Conservation (phyloP, 2,797 vertebrate genomes). For the Epinephelus coioides region DNA sequence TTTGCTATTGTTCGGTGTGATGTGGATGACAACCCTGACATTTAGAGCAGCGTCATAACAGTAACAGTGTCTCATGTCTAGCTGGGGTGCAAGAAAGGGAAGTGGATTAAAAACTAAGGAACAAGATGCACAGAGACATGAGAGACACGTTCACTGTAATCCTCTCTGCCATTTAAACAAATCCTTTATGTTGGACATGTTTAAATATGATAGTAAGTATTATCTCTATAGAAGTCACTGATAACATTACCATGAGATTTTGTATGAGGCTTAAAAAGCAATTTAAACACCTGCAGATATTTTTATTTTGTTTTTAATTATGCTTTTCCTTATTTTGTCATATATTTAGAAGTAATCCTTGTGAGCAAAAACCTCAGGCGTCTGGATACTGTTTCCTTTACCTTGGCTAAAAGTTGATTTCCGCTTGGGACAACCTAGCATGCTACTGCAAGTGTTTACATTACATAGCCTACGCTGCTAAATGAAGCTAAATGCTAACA, state of each 20-base stretch:
- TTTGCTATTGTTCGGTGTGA: constrained; percentile 5
- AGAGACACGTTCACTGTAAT: not conserved
- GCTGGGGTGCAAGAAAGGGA: not conserved
- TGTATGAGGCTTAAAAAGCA: not conserved
- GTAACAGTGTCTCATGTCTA: not conserved
- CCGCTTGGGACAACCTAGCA: too few species aligned
- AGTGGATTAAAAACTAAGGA: not conserved
- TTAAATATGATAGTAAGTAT: not conserved
- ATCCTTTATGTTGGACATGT: not conserved
- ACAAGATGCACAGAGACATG: not conserved
- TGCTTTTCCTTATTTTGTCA: too few species aligned
- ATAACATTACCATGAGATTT: not conserved
- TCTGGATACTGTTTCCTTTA: too few species aligned
- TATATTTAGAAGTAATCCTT: too few species aligned
- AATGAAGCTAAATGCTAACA: too few species aligned
- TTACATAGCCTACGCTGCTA: too few species aligned
- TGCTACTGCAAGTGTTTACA: too few species aligned
- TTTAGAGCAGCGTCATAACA: not conserved
- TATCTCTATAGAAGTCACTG: not conserved
- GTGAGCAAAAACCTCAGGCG: too few species aligned
- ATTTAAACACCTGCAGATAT: not conserved
- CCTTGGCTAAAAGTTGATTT: too few species aligned
- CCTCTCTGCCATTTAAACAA: not conserved
- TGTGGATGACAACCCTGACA: not conserved
- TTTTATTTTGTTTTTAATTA: not conserved